Base-by-base conservation (phyloP, 1,140 invertebrate genomes). In the Drosophila bocki region DNA sequence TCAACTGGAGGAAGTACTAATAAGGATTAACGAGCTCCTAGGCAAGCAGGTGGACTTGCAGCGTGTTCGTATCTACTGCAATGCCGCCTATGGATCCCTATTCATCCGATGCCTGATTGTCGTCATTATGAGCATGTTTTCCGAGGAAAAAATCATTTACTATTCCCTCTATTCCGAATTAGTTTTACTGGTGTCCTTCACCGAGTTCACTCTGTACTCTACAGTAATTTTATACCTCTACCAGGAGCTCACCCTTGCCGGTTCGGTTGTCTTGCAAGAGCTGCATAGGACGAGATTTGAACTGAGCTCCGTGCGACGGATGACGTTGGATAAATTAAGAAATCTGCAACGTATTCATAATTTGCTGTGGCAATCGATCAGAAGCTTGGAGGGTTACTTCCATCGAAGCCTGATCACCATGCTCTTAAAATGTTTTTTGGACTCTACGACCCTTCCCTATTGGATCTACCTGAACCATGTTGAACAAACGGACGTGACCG, bases 371-470 rank as follows among this genome's bases (percentile, higher is more conserved):
- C 44, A 70, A 44, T 50, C 70, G 4, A 42, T 78, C 3, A 67
- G 85, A 2, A 33, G 26, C 0, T 39, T 88, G 3, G 85, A 88
- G 26, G 7, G 6, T 3, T 62, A 78, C 48, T 88, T 88, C n/a
- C 26, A 41, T 4, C 48, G 75, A 0, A 90, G 84, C 29, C 35
- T 90, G 15, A 47, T 75, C 3, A 11, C n/a, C 0, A 5, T 72
- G n/a, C 19, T 78, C 39, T 2, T 84, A 0, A 88, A 72, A 42
- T 53, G 58, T 7, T 84, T 88, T 33, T 26, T 81, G 48, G 80
- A 90, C 15, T 65, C 44, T 0, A 50, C 70, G 0, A 33, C 68
- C 0, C 0, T 84, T 59, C 77, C 78, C 9, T 88, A 84, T 42
- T 88, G 84, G 84, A 45, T 78, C 0, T 81, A 67, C 32, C 41